These are phyloP conservation scores for Nerophis lumbriciformis DNA, from an alignment of 2,113 vertebrate genomes.

Conservation along the genomic window DNA sequence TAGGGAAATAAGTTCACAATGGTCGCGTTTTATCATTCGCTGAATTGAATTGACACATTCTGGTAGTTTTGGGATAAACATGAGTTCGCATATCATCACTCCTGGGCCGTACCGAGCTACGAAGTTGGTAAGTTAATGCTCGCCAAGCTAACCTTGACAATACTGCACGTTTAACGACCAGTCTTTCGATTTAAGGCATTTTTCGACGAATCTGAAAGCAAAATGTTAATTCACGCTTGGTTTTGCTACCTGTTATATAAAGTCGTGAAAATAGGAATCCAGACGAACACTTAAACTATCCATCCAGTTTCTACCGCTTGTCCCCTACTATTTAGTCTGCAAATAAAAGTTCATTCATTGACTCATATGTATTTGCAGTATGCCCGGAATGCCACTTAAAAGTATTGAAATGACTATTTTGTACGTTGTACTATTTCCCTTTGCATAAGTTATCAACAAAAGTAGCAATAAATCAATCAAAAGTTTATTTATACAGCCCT, in stretches of 20 bases:
- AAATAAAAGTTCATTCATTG: neutral
- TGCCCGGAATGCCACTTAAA: too few relatives aligned
- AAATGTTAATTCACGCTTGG: neutral
- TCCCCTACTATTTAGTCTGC: too few relatives aligned
- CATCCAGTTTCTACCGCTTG: too few relatives aligned
- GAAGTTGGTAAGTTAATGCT: conserved; percentile 40
- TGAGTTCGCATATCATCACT: conserved; percentile 55
- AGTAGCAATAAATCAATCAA: too few relatives aligned
- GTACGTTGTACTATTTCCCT: neutral
- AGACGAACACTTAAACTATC: too few relatives aligned
- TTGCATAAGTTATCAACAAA: neutral
- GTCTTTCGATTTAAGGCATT: neutral
- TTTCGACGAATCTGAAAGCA: neutral
- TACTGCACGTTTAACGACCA: neutral
- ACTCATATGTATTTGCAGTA: neutral
- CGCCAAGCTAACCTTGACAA: neutral
- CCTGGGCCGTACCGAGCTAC: conserved; percentile 59
- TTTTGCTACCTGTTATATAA: too few relatives aligned
- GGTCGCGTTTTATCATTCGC: neutral
- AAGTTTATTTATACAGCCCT: too few relatives aligned
- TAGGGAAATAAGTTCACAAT: neutral
- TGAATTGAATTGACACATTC: neutral
- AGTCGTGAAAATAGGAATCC: neutral
- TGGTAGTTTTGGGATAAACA: conserved; percentile 13
- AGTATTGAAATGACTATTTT: too few relatives aligned